A percentile compares a stretch with the other conserved stretches of the same genome.
phyloP scores from a whole-genome alignment of 1,140 invertebrate species.

The Samia ricini region DNA sequence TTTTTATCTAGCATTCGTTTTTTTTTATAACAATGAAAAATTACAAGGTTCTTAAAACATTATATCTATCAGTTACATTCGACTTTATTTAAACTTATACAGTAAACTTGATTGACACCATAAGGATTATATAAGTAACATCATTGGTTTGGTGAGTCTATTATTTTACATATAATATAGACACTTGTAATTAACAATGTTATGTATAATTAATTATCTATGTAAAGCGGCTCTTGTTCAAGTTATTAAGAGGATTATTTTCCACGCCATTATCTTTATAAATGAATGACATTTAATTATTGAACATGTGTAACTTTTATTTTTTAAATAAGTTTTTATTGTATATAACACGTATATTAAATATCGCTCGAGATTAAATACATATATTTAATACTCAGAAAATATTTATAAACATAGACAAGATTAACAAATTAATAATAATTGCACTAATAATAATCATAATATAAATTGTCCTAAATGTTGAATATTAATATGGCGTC shows the following conservation, averaged over 20 bases:
- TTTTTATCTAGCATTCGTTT: constrained; percentile 38
- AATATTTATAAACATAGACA: too few species aligned
- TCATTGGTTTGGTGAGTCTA: not conserved
- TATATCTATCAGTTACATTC: constrained; percentile 10
- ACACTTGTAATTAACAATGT: not conserved
- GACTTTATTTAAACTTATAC: constrained; percentile 12
- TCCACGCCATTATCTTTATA: too few species aligned
- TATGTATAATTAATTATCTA: not conserved
- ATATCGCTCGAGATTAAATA: too few species aligned
- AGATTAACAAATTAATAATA: too few species aligned
- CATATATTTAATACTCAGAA: too few species aligned
- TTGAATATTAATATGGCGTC: not conserved
- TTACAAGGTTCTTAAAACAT: constrained; percentile 28
- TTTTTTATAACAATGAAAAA: constrained; percentile 47
- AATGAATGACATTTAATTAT: too few species aligned
- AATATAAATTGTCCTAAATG: not conserved
- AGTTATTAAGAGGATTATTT: not conserved
- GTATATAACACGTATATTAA: too few species aligned
- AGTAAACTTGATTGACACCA: too few species aligned
- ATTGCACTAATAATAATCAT: not conserved
- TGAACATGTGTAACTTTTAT: too few species aligned
- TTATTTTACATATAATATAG: not conserved
- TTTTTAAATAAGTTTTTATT: too few species aligned
- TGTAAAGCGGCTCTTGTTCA: not conserved
- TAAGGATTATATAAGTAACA: not conserved